These are phyloP conservation scores for Tipula lateralis DNA, from an alignment of 2,888 invertebrate species.

Conservation along the genomic window DNA sequence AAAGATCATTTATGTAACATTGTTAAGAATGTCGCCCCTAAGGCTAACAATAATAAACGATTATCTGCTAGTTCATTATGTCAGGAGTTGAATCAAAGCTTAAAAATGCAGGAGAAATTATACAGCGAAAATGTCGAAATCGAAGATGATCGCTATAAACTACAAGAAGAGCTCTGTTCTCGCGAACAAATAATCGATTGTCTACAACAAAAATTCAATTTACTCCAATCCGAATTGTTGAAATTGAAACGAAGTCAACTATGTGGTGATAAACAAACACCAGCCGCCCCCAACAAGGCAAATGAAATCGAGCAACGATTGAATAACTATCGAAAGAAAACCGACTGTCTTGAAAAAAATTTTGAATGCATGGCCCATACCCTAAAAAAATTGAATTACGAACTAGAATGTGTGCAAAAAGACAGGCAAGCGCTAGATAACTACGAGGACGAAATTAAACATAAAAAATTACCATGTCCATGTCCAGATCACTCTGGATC, in stretches of 20 bases:
- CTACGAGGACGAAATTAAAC: not conserved
- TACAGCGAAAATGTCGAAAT: constrained; percentile 63
- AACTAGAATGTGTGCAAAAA: constrained; percentile 33
- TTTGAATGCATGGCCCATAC: constrained; percentile 33
- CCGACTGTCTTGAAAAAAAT: constrained; percentile 32
- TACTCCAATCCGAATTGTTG: constrained; percentile 32
- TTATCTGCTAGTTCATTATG: not conserved
- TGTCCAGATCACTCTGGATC: not conserved
- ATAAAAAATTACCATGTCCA: not conserved
- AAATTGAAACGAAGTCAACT: not conserved
- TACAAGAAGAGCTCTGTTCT: constrained; percentile 34
- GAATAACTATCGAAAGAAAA: constrained; percentile 32
- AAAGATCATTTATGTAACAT: not conserved
- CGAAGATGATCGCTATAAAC: constrained; percentile 59
- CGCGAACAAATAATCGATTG: constrained; percentile 34
- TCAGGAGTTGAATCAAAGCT: not conserved
- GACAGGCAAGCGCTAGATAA: constrained; percentile 30
- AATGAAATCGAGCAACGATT: constrained; percentile 29
- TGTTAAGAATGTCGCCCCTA: not conserved
- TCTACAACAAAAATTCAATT: constrained; percentile 34
- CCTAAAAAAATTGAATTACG: constrained; percentile 33
- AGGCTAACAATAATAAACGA: not conserved
- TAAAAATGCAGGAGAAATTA: constrained; percentile 58
- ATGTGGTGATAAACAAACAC: not conserved
- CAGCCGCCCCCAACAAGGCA: not conserved